These are phyloP conservation scores for Paracyclopina nana DNA, from an alignment of 1,140 invertebrate genomes.

Conservation along the genomic window DNA sequence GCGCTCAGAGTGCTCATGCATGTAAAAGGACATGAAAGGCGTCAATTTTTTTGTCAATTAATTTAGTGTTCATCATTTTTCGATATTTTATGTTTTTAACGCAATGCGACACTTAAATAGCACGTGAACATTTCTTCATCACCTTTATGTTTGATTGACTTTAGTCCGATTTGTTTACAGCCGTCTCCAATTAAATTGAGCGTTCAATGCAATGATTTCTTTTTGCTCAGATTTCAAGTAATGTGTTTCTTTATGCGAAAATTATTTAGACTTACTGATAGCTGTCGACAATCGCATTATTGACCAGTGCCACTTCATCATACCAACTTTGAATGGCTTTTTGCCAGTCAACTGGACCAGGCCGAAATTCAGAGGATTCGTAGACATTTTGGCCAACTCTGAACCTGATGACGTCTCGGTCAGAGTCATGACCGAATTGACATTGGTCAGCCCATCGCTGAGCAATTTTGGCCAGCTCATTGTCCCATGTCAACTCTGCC, in stretches of 20 bases:
- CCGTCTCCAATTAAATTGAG: too few species aligned
- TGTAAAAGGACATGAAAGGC: too few species aligned
- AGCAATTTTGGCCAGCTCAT: constrained; percentile 54
- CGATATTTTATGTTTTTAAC: constrained; percentile 20
- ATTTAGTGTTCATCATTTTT: too few species aligned
- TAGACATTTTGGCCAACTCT: constrained; percentile 23
- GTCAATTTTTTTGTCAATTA: too few species aligned
- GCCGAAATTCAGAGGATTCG: constrained; percentile 18
- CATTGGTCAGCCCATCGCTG: constrained; percentile 64
- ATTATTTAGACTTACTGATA: constrained; percentile 20
- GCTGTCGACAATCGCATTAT: constrained; percentile 14
- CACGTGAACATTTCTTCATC: constrained; percentile 1
- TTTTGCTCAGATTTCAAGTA: constrained; percentile 9
- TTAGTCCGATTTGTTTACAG: too few species aligned
- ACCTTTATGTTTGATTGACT: constrained; percentile 2
- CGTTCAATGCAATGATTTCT: constrained; percentile 8
- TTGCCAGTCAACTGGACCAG: constrained; percentile 18
- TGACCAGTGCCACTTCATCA: constrained; percentile 21
- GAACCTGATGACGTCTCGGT: constrained; percentile 18
- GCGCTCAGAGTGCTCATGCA: too few species aligned
- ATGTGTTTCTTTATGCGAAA: constrained; percentile 3
- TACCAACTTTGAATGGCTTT: constrained; percentile 21
- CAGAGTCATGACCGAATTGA: constrained; percentile 44
- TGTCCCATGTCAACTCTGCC: constrained; percentile 41
- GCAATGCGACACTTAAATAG: constrained; percentile 7